phyloP scores from a whole-genome alignment of 2,888 invertebrate genomes.

The Nycteola revayana region DNA sequence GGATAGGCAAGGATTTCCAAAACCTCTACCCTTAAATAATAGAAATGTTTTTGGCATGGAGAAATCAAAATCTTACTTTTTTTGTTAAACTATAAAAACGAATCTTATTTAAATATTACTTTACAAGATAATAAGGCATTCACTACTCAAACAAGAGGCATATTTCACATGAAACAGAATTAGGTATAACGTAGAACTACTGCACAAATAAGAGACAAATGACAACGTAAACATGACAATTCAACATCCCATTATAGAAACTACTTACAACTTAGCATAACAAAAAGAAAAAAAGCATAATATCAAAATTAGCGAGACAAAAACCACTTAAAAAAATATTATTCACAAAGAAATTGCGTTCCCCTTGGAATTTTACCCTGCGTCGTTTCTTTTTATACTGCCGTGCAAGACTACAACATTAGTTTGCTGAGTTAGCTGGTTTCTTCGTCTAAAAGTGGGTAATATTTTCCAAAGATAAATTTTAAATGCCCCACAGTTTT shows the following conservation, averaged over 20 bases:
- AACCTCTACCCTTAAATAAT: too few species aligned
- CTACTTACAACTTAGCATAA: slow-evolving; percentile 10
- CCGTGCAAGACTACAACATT: slow-evolving; percentile 55
- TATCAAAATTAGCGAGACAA: slow-evolving; percentile 28
- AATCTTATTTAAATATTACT: too few species aligned
- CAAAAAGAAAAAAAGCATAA: slow-evolving; percentile 25
- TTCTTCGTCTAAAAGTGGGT: slow-evolving; percentile 57
- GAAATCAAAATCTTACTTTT: too few species aligned
- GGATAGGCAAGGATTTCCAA: too few species aligned
- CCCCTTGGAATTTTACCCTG: slow-evolving; percentile 47
- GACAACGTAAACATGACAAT: too few species aligned
- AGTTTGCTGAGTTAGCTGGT: slow-evolving; percentile 59
- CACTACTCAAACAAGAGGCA: too few species aligned
- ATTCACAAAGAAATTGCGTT: slow-evolving; percentile 49
- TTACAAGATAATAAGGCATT: too few species aligned
- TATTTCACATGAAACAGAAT: too few species aligned
- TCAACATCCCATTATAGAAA: slow-evolving; percentile 2
- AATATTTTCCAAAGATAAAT: slow-evolving; percentile 74
- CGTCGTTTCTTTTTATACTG: slow-evolving; percentile 56
- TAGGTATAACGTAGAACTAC: too few species aligned
- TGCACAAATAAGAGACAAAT: too few species aligned
- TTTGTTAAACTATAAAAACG: too few species aligned
- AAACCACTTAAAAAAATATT: slow-evolving; percentile 42
- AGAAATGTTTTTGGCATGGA: too few species aligned
- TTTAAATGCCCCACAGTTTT: slow-evolving; percentile 61